phyloP scores from a whole-genome alignment of 2,888 invertebrate genomes.

The Trissolcus brochymenae region DNA sequence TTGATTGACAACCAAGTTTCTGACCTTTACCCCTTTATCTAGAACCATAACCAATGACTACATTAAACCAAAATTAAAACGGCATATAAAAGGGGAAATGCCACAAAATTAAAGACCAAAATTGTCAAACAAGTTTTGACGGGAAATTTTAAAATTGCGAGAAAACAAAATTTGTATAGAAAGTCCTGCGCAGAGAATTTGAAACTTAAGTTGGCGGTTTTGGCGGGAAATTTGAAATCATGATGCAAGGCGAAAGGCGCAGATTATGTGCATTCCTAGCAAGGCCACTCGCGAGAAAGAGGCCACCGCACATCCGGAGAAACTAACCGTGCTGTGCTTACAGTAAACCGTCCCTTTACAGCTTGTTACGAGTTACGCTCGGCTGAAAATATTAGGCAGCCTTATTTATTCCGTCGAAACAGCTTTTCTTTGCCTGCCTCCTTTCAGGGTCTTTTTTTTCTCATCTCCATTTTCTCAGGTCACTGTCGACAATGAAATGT shows the following conservation, averaged over 20 bases:
- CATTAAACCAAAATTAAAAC: not conserved
- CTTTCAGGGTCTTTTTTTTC: not conserved
- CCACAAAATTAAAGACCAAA: not conserved
- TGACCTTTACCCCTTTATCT: not conserved
- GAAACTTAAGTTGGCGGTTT: not conserved
- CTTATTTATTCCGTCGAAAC: constrained; percentile 8
- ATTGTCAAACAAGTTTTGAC: too few relatives aligned
- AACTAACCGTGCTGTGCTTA: constrained; percentile 73
- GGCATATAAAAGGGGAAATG: too few relatives aligned
- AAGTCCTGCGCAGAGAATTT: too few relatives aligned
- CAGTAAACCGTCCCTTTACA: constrained; percentile 63
- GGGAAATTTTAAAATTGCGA: constrained; percentile 63
- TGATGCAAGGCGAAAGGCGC: constrained; percentile 50
- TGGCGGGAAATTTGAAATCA: constrained; percentile 62
- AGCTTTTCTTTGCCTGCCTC: constrained; percentile 7
- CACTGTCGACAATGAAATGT: not conserved
- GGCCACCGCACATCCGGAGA: constrained; percentile 74
- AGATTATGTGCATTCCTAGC: constrained; percentile 72
- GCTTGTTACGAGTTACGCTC: constrained; percentile 64
- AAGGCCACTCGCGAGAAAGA: constrained; percentile 73
- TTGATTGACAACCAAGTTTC: not conserved
- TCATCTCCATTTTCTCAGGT: not conserved
- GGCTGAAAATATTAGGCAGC: constrained; percentile 57
- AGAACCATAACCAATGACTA: not conserved
- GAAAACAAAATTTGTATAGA: constrained; percentile 13